Base-by-base conservation (phyloP, 2,113 vertebrate genomes). In the Reinhardtius hippoglossoides region DNA sequence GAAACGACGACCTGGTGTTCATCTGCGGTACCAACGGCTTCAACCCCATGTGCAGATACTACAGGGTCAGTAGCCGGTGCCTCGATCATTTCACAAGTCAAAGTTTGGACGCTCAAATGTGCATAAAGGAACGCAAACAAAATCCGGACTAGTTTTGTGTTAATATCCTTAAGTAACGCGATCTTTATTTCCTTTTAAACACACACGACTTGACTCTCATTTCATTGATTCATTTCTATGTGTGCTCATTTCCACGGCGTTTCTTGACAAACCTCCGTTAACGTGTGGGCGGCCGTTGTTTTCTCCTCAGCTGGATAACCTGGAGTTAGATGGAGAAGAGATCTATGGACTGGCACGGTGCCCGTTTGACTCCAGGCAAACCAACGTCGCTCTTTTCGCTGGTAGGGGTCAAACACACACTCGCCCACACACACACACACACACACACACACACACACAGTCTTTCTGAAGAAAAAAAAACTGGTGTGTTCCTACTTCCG, bases 291-390 rank as follows among this genome's bases (percentile, higher is more conserved):
- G 85, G 77, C 76, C 52, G 66, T 61, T 95, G 87, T 93, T 85
- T 90, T 90, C 92, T 89, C 90, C 94, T 73, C 86, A 99, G 98
- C 90, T 99, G 95, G 98, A 95, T 94, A 97, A 97, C 93, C 96
- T 99, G 67, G 98, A 99, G 91, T 98, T 98, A 91, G 97, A 99
- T 81, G 98, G 98, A 66, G 97, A 99, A 90, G 98, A 99, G 95
- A 98, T 99, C 92, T 99, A 96, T 85, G 98, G 98, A 72, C 93
- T 99, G 96, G 98, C 98, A 82, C 95, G 97, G 61, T 99, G 98
- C 95, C 98, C 98, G 2, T 99, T 99, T 92, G 98, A 99, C 94
- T 95, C 97, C 93, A 98, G 94, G 95, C 98, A 99, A 95, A 99
- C 97, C 94, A 99, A 99, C 21, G 98, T 99, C 80, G 98, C 98